These are phyloP conservation scores for Elaeidobius kamerunicus DNA, from an alignment of 2,888 invertebrate species.

Conservation along the genomic window DNA sequence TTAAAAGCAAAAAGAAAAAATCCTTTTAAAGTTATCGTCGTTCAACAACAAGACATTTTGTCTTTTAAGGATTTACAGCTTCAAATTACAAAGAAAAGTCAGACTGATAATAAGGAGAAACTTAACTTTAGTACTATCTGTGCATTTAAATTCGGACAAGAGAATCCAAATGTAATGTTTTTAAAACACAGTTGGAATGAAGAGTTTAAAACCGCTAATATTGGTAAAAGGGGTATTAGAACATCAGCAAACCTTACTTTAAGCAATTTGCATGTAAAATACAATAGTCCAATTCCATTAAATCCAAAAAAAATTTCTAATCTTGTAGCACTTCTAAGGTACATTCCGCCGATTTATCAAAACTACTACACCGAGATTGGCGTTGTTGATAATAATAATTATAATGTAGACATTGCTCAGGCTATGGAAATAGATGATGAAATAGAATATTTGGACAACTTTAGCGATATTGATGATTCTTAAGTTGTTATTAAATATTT, in stretches of 20 bases:
- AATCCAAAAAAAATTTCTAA: neutral
- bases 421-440: neutral
- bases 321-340: conserved; percentile 9
- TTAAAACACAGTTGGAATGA: conserved; percentile 15
- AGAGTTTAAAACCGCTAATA: conserved; percentile 14
- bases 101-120: conserved; percentile 24
- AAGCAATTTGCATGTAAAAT: neutral
- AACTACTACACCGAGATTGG: conserved; percentile 12
- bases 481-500: neutral
- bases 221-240: conserved; percentile 9
- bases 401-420: neutral
- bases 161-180: conserved; percentile 16
- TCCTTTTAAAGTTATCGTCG: conserved; percentile 7
- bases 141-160: conserved; percentile 23
- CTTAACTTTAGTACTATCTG: conserved; percentile 13
- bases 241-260: neutral
- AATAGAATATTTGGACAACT: conserved; percentile 17
- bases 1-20: conserved; percentile 16
- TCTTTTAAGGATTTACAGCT: neutral
- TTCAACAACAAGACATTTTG: conserved; percentile 6
- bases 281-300: neutral
- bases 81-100: conserved; percentile 1
- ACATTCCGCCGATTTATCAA: conserved; percentile 12
- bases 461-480: conserved; percentile 3
- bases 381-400: neutral